Evolutionary conservation across 2,113 vertebrate species (phyloP), one percentile per base, ranked within the genome.

Genomic region (Clarias magur): DNA sequence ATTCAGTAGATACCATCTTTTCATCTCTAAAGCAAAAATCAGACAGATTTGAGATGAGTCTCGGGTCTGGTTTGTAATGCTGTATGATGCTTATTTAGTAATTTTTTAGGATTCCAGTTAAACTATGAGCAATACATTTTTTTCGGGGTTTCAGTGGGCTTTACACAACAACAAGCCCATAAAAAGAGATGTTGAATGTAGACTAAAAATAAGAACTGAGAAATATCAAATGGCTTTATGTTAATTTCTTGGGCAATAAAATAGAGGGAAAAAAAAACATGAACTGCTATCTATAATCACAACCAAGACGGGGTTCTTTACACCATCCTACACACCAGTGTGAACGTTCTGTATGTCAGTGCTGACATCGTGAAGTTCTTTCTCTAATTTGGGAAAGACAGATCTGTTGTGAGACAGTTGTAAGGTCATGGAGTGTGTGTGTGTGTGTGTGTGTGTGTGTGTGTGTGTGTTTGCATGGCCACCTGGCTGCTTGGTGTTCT

Each of bases 161-260:
- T 80, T 48, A 82, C 80, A 84, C 88, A 89, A 88, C 89, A 30
- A 88, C 89, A 30, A 90, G 73, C 67, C 82, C 84, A 90, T 90
- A 93, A 92, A 95, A 94, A 93, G 92, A 93, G 91, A 91, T 57
- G 67, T 59, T 21, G 42, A 81, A 73, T 48, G 60, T 21, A 48
- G 38, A 25, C 73, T 78, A 23, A 70, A 78, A 73, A 34, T 75
- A 57, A 62, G 56, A 63, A 65, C 30, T 27, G 60, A 75, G 13
- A 67, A 67, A 85, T 72, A 80, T 30, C 48, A 57, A 82, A 70
- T 63, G 25, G 54, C 38, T 57, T 82, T 73, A 27, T 68, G 42
- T 27, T 30, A 3, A 80, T 30, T 79, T 3, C 76, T 79, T 30
- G n/a, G n/a, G 21, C 54, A 80, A 27, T 19, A 17, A 80, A 57